A percentile compares a stretch with the other conserved stretches of the same genome.
phyloP scores from a whole-genome alignment of 1,140 invertebrate species.

The Portunus trituberculatus region DNA sequence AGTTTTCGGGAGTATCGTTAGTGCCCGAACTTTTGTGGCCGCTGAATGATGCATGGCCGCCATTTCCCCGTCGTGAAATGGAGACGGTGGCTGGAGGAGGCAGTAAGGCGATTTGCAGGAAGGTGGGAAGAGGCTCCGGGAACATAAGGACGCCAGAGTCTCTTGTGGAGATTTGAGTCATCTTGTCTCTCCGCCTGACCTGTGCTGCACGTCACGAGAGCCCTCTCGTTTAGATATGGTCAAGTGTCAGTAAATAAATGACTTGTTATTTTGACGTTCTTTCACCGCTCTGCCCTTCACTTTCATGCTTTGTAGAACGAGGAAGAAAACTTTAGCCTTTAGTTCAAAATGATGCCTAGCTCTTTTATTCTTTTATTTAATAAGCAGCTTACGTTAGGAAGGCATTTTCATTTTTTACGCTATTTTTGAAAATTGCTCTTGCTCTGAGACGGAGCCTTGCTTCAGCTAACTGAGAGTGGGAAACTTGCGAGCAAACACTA shows the following conservation, averaged over 20 bases:
- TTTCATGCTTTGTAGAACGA: too few species aligned
- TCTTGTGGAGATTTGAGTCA: constrained; percentile 1
- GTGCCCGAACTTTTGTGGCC: background rate
- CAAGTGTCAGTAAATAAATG: too few species aligned
- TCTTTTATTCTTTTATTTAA: background rate
- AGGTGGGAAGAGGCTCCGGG: background rate
- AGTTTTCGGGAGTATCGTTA: constrained; percentile 21
- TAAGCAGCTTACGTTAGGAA: background rate
- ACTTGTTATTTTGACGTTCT: too few species aligned
- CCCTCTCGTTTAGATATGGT: too few species aligned
- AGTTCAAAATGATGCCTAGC: background rate
- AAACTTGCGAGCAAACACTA: background rate
- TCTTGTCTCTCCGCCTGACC: background rate
- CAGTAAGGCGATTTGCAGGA: constrained; percentile 10
- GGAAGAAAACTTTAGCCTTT: background rate
- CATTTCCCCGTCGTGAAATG: constrained; percentile 9
- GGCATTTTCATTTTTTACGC: background rate
- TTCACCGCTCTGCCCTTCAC: too few species aligned
- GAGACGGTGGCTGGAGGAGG: background rate
- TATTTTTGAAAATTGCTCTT: background rate
- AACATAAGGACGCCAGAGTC: background rate
- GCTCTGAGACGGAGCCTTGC: background rate
- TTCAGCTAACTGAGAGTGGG: background rate
- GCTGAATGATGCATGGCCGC: background rate
- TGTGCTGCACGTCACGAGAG: background rate